Conservation (phyloP, 2,113 vertebrate species). For the Cryptomyrus ogoouensis region DNA sequence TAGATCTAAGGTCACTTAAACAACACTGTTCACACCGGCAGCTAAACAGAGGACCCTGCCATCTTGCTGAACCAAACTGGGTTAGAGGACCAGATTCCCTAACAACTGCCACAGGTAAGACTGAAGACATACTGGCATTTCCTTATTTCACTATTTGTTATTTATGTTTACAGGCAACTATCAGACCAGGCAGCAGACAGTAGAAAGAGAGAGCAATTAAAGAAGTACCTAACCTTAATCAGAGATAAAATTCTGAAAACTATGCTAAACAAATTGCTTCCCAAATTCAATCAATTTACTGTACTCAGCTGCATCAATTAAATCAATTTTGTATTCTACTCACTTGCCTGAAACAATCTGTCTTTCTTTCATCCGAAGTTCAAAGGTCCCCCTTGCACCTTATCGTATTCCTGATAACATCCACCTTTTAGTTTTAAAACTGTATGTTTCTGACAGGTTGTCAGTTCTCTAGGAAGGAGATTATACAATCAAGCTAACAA, state of each 20-base stretch:
- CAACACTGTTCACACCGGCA: neutral
- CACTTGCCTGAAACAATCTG: neutral
- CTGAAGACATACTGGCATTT: neutral
- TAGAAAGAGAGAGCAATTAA: slow-evolving; percentile 6
- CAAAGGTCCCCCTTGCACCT: neutral
- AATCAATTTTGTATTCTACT: neutral
- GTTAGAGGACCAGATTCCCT: neutral
- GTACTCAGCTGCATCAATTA: neutral
- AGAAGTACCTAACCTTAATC: neutral
- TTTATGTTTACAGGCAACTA: neutral
- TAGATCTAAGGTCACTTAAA: neutral
- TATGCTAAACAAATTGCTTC: slow-evolving; percentile 1
- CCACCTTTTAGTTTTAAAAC: neutral
- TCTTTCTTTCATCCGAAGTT: neutral
- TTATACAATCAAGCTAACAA: neutral
- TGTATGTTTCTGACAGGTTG: neutral
- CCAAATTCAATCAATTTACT: neutral
- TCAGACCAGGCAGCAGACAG: neutral
- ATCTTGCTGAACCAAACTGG: neutral
- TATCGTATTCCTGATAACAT: neutral
- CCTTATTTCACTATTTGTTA: neutral
- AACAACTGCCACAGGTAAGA: slow-evolving; percentile 7
- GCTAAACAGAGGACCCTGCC: neutral
- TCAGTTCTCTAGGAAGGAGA: neutral
- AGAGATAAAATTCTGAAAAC: neutral